Evolutionary conservation across 2,797 vertebrate genomes (phyloP).

Genomic region (Heliangelus exortis): DNA sequence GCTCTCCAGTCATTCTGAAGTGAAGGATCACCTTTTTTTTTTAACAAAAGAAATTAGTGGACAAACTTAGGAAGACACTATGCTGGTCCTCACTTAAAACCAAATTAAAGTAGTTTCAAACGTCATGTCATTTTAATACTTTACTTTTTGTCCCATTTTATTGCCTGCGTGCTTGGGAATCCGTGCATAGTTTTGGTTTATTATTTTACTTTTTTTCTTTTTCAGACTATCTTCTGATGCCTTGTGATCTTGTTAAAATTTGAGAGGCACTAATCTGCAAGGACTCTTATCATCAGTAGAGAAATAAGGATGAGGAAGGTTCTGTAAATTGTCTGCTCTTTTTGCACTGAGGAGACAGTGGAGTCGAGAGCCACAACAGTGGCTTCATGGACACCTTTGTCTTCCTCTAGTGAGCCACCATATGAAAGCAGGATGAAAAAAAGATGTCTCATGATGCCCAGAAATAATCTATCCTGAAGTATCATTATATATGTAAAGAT

Average conservation of each 20-base stretch:
- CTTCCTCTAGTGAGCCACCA: not conserved
- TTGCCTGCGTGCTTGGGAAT: not conserved
- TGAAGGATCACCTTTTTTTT: not conserved
- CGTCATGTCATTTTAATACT: not conserved
- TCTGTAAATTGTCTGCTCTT: not conserved
- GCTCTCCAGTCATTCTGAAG: not conserved
- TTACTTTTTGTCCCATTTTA: not conserved
- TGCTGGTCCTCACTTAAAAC: not conserved
- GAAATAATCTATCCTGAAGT: not conserved
- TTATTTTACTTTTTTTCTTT: not conserved
- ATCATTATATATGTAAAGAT: not conserved
- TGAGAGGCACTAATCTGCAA: not conserved
- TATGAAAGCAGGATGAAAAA: not conserved
- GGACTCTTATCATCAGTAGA: not conserved
- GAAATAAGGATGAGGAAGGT: not conserved
- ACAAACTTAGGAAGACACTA: not conserved
- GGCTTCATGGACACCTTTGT: not conserved
- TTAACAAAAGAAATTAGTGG: not conserved
- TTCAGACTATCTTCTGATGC: not conserved
- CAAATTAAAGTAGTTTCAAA: not conserved
- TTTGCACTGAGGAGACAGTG: not conserved
- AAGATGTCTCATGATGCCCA: not conserved
- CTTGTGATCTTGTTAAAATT: not conserved
- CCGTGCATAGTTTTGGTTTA: not conserved
- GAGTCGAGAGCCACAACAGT: fast-evolving